Evolutionary conservation across 1,140 invertebrate species (phyloP), one percentile per base, ranked within the genome.

Genomic region (Rhyzopertha dominica): DNA sequence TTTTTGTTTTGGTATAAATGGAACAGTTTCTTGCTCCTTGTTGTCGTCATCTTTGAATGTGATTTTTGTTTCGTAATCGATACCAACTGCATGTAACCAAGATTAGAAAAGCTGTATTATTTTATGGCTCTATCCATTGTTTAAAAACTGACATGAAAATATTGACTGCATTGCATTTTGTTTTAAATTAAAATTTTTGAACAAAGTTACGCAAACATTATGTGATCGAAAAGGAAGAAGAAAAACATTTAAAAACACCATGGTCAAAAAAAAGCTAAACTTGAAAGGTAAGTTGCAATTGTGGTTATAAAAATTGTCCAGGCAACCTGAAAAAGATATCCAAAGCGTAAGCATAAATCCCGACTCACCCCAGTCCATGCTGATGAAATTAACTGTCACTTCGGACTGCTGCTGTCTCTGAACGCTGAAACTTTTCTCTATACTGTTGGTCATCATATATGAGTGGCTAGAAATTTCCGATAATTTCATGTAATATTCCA

Each of bases 331-430:
- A 10, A 4, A 12, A 12, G 19, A 37, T 23, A 20, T 31, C 1
- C 23, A 10, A 31, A 19, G 26, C 5, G 19, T 17, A 17, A 30
- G 19, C 23, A 19, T n/a, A n/a, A n/a, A n/a, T n/a, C n/a, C n/a
- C n/a, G n/a, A n/a, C n/a, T 52, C 18, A 63, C 59, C 58, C 53
- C 55, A 61, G 42, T 59, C 48, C 19, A 61, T 55, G 30, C 59
- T 63, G 8, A 63, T 51, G 38, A 59, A 59, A 43, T 56, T 32
- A 16, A 49, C 57, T 28, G 34, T 40, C n/a, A 61, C 42, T 28
- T 38, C 46, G 14, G 46, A 24, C 1, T 46, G 1, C 16, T 47
- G 35, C 2, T 13, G 7, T 8, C 39, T 35, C 34, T 42, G 29
- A 14, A 51, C 38, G 3, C 59, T 40, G 20, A 34, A 30, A 41